Evolutionary conservation across 1,140 invertebrate species (phyloP), one percentile per base, ranked within the genome.

Genomic region (Leptinotarsa texana): DNA sequence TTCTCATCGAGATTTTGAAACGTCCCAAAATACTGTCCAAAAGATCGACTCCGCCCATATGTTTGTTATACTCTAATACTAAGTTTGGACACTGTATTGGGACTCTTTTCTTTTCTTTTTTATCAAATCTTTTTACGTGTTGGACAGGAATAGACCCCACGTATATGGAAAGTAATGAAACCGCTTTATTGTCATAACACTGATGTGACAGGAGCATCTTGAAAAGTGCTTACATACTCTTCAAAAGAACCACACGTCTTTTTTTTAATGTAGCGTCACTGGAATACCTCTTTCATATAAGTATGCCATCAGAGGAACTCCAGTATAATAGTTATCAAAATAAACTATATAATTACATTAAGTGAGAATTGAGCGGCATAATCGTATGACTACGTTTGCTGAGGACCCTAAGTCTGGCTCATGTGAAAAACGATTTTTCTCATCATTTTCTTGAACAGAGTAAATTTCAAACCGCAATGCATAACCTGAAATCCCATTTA

Each of bases 11-110:
- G 51, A 85, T 83, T 74, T 80, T 76, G 78, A 88, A 85, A 72
- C 84, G 81, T 18, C 83, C 83, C 71, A 87, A 84, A 48, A 86
- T 79, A 69, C 78, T 83, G 76, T 87, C 85, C 77, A 84, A 82
- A 70, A 85, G 77, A 72, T 87, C 84, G 24, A 87, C 86, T 48
- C 85, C 86, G 61, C 85, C 86, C 87, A 88, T 88, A 78, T 87
- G 76, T 15, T 47, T 63, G 69, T 76, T 76, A 63, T 70, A 76
- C 69, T 69, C 57, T 13, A 13, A 15, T 13, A 74, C 49, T 18
- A 76, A 51, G 51, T 70, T 68, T 62, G 72, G 75, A 48, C 73
- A 77, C n/a, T 69, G 5, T 15, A 76, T 68, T 33, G 22, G 11
- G 17, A 76, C 42, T 22, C 42, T 22, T 71, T 72, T 72, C 42